Evolutionary conservation across 37 sponge, comb jelly and placozoan species (phyloP).

Genomic region (Hormiphora californensis): DNA sequence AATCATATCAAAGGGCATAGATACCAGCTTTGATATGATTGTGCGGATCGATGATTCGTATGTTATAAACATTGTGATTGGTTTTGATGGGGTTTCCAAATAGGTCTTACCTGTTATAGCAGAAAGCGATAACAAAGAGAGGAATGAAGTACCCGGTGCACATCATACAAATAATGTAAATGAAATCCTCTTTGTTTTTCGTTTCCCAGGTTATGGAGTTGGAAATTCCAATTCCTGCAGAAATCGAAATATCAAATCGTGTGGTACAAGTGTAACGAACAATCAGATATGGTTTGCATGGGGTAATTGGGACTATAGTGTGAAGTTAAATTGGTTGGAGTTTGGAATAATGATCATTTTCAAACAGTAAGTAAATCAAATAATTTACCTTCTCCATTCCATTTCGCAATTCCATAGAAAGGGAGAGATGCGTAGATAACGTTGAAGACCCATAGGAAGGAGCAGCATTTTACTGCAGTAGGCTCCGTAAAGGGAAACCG

Average conservation of each 20-base stretch:
- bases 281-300: too few species aligned
- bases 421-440: conserved; percentile 10
- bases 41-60: too few species aligned
- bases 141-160: conserved; percentile 38
- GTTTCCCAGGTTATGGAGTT: conserved; percentile 29
- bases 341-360: too few species aligned
- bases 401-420: conserved; percentile 23
- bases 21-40: too few species aligned
- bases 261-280: too few species aligned
- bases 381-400: conserved; percentile 46
- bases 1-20: too few species aligned
- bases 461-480: not conserved
- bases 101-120: conserved; percentile 30
- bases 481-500: not conserved
- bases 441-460: conserved; percentile 18
- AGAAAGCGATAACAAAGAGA: conserved; percentile 19
- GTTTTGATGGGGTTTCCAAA: too few species aligned
- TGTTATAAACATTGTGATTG: too few species aligned
- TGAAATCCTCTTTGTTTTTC: not conserved
- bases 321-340: too few species aligned
- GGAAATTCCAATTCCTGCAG: conserved; percentile 38
- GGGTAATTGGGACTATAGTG: too few species aligned
- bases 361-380: too few species aligned
- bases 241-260: too few species aligned
- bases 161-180: conserved; percentile 21